Evolutionary conservation across 2,113 vertebrate genomes (phyloP).

Genomic region (Tragelaphus buxtoni): DNA sequence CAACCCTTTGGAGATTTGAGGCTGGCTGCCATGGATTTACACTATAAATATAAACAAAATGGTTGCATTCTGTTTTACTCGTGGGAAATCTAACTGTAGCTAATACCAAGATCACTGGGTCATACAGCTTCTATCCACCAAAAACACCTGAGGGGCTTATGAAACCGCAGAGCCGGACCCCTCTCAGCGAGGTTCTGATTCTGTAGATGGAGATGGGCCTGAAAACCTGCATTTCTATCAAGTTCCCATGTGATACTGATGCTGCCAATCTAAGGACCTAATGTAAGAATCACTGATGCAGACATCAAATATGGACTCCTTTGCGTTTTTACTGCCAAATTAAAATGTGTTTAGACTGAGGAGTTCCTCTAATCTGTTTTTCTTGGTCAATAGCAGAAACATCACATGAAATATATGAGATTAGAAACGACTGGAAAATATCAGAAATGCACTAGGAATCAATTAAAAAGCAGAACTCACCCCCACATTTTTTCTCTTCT

Average conservation of each 20-base stretch:
- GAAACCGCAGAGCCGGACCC: background rate
- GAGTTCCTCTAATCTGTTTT: background rate
- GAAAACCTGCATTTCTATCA: background rate
- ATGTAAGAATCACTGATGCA: background rate
- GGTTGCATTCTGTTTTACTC: background rate
- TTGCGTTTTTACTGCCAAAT: too few relatives aligned
- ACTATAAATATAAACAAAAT: background rate
- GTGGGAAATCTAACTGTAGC: background rate
- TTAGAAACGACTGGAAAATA: constrained; percentile 15
- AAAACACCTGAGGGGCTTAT: too few relatives aligned
- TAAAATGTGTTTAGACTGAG: background rate
- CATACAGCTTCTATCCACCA: background rate
- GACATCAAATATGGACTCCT: background rate
- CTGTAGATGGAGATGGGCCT: rapidly evolving
- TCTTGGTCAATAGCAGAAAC: constrained; percentile 24
- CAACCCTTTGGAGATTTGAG: background rate
- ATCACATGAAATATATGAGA: background rate
- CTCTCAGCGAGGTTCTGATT: background rate
- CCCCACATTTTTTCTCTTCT: constrained; percentile 93
- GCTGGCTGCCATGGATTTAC: background rate
- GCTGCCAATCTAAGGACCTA: background rate
- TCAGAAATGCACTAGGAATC: background rate
- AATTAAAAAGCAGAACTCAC: constrained; percentile 80
- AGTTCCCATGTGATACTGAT: too few relatives aligned
- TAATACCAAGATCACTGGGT: background rate